These are phyloP conservation scores for Xenentodon cancila DNA, from an alignment of 2,797 vertebrate species.

Conservation along the genomic window DNA sequence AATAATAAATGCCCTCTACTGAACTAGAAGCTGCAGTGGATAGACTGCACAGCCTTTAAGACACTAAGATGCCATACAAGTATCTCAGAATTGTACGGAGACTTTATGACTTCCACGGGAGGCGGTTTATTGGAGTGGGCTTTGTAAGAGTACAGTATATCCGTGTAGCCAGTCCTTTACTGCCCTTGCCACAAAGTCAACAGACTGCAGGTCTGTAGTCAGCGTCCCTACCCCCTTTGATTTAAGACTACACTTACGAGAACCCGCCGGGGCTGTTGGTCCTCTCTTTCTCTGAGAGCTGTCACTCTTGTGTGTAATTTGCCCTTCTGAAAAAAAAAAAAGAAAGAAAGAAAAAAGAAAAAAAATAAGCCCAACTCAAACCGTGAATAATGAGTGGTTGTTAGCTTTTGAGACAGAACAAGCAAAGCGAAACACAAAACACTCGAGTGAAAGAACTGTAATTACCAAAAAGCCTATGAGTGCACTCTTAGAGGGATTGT, in stretches of 20 bases:
- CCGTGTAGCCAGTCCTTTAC: conserved; percentile 61
- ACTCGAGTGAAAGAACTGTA: conserved; percentile 84
- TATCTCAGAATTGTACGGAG: conserved; percentile 48
- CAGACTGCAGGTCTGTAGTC: conserved; percentile 80
- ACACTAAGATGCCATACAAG: conserved; percentile 49
- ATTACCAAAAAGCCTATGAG: conserved; percentile 84
- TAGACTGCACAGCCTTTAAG: conserved; percentile 47
- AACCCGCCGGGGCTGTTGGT: conserved; percentile 69
- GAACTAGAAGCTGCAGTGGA: conserved; percentile 37
- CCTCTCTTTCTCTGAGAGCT: conserved; percentile 82
- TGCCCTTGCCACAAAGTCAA: conserved; percentile 84
- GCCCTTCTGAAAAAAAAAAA: conserved; percentile 62
- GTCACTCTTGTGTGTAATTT: conserved; percentile 85
- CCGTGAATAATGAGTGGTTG: conserved; percentile 87
- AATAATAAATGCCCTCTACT: conserved; percentile 39
- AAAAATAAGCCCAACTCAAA: conserved; percentile 72
- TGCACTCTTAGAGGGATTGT: conserved; percentile 82
- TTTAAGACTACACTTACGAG: conserved; percentile 82
- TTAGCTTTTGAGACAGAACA: conserved; percentile 85
- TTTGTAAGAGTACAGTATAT: conserved; percentile 66
- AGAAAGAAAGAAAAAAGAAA: conserved; percentile 39
- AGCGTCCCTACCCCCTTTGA: conserved; percentile 76
- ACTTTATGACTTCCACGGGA: conserved; percentile 60
- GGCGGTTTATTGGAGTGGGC: conserved; percentile 65
- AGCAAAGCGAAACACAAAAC: conserved; percentile 87